Evolutionary conservation across 2,113 vertebrate genomes (phyloP), one percentile per base, ranked within the genome.

Genomic region (Aptenodytes forsteri): DNA sequence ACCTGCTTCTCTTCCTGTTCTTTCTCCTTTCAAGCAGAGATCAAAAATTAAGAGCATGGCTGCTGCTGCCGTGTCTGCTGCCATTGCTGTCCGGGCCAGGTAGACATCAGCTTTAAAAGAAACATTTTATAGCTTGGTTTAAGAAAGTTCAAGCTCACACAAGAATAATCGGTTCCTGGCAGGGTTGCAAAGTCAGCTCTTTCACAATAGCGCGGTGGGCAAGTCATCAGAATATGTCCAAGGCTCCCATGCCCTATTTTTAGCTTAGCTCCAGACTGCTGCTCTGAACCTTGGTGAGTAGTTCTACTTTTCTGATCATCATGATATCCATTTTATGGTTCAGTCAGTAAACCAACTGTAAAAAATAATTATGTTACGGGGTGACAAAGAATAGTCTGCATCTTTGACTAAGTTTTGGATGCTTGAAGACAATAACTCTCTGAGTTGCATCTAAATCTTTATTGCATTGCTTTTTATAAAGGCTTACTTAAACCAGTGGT

Each of bases 61-160:
- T 34, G 98, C 98, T 42, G 98, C 98, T 40, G 90, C 97, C 0
- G 96, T 98, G 49, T 94, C 97, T 95, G 95, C 98, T 86, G 97
- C 93, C 30, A 16, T 95, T 69, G 96, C 98, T 93, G 59, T 98
- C 49, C 98, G 91, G 66, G 97, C 98, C 92, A 99, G 98, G 99
- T 99, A 99, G 98, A 98, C 20, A 42, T 82, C 66, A 29, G 1
- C 50, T 91, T 61, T 75, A 18, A 70, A 77, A 54, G 10, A 42
- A 71, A 12, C 64, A 22, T 93, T 91, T 94, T 83, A 38, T 86
- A 21, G 14, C 12, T 55, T 46, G 29, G 7, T 58, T 95, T 85
- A 76, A 90, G 70, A 73, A 89, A 76, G n/a, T 71, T 87, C 25
- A 83, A 50, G 36, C 14, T 86, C 38, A 26, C 17, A 30, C 10